Evolutionary conservation across 2,888 invertebrate species (phyloP).

Genomic region (Cephus spinipes): DNA sequence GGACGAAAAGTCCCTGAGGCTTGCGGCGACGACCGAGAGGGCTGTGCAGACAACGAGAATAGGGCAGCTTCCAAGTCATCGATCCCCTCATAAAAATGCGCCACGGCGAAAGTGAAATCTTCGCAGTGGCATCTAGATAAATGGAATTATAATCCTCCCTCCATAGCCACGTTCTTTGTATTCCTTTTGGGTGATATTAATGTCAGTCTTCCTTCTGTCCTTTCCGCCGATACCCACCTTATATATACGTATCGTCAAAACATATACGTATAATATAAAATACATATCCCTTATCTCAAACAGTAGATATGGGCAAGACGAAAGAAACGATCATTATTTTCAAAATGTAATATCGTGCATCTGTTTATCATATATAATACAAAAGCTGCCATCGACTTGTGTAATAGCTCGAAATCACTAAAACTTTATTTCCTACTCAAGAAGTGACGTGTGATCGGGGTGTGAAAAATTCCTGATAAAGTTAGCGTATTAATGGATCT

Average conservation of each 20-base stretch:
- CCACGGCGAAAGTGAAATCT: slow-evolving; percentile 27
- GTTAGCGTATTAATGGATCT: background rate
- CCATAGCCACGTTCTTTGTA: slow-evolving; percentile 5
- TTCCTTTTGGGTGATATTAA: background rate
- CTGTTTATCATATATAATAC: no score
- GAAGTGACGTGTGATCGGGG: background rate
- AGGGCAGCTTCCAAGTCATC: slow-evolving; percentile 20
- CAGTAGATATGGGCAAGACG: background rate
- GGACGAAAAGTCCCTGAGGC: slow-evolving; percentile 50
- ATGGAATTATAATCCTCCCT: slow-evolving; percentile 34
- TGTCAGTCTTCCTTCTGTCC: background rate
- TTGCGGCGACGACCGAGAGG: slow-evolving; percentile 20
- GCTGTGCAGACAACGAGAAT: background rate
- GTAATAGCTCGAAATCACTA: background rate
- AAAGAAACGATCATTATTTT: background rate
- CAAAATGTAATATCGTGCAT: no score
- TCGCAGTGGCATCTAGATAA: slow-evolving; percentile 24
- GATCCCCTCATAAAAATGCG: slow-evolving; percentile 28
- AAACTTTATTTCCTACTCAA: background rate
- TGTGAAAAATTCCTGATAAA: background rate
- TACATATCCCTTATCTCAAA: no score
- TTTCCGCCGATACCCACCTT: background rate
- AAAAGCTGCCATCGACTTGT: background rate
- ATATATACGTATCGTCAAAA: background rate
- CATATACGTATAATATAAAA: no score